These are phyloP conservation scores for Argyrosomus regius DNA, from an alignment of 2,797 vertebrate genomes.

Conservation along the genomic window DNA sequence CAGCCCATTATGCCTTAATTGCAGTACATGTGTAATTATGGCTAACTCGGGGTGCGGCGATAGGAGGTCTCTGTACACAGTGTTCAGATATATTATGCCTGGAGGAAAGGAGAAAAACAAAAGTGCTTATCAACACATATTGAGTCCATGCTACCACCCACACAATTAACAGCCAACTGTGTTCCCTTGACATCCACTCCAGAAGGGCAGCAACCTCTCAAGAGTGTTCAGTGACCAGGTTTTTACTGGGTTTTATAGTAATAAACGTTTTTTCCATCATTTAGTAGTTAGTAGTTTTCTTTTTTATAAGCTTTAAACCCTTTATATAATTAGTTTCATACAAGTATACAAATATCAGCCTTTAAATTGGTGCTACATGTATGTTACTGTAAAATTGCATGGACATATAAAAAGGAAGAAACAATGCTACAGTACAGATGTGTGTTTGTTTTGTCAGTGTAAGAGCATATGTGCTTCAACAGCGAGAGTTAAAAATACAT, in stretches of 20 bases:
- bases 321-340: neutral
- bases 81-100: constrained; percentile 58
- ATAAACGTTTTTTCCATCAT: neutral
- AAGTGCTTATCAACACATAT: constrained; percentile 51
- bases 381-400: too few relatives aligned
- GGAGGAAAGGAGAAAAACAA: constrained; percentile 49
- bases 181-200: constrained; percentile 14
- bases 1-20: constrained; percentile 79
- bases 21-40: constrained; percentile 79
- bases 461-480: neutral
- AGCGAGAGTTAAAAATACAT: neutral
- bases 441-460: neutral
- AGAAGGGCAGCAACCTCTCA: constrained; percentile 5
- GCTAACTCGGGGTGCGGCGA: constrained; percentile 43
- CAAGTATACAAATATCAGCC: too few relatives aligned
- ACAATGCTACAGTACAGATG: neutral
- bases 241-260: constrained; percentile 5
- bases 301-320: neutral
- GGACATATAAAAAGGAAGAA: too few relatives aligned
- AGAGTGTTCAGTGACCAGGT: neutral
- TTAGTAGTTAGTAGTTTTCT: neutral
- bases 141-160: constrained; percentile 33
- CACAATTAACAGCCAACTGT: constrained; percentile 41
- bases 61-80: constrained; percentile 48
- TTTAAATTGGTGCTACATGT: too few relatives aligned